phyloP scores from a whole-genome alignment of 1,140 invertebrate species.

The Octopus bimaculoides region DNA sequence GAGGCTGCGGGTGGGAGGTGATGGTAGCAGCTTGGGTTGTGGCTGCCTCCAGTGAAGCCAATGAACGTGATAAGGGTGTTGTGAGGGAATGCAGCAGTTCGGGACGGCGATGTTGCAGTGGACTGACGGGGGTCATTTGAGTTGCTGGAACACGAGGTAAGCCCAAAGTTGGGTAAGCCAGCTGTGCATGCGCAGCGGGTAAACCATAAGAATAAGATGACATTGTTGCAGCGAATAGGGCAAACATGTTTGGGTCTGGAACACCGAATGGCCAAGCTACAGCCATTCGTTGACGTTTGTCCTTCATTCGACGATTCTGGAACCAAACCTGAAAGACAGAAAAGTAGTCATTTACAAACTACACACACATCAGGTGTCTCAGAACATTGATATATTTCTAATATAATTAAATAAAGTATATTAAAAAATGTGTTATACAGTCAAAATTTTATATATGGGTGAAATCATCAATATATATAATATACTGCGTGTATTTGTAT shows the following conservation, averaged over 20 bases:
- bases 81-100: background rate
- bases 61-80: background rate
- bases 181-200: conserved; percentile 23
- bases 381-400: too few species aligned
- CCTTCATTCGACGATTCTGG: conserved; percentile 98
- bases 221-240: conserved; percentile 83
- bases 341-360: background rate
- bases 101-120: background rate
- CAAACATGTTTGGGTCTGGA: conserved; percentile 82
- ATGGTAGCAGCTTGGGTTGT: background rate
- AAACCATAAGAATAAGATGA: conserved; percentile 61
- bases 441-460: too few species aligned
- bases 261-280: conserved; percentile 86
- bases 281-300: conserved; percentile 91
- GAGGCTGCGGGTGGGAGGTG: background rate
- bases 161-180: background rate
- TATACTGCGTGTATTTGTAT: too few species aligned
- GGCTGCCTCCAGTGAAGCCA: background rate
- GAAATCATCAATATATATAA: too few species aligned
- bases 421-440: too few species aligned
- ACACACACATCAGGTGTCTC: too few species aligned
- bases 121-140: background rate
- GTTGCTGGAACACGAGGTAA: background rate
- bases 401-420: too few species aligned
- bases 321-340: conserved; percentile 86